Conservation (phyloP, 2,113 vertebrate species). For the Dromas ardeola region DNA sequence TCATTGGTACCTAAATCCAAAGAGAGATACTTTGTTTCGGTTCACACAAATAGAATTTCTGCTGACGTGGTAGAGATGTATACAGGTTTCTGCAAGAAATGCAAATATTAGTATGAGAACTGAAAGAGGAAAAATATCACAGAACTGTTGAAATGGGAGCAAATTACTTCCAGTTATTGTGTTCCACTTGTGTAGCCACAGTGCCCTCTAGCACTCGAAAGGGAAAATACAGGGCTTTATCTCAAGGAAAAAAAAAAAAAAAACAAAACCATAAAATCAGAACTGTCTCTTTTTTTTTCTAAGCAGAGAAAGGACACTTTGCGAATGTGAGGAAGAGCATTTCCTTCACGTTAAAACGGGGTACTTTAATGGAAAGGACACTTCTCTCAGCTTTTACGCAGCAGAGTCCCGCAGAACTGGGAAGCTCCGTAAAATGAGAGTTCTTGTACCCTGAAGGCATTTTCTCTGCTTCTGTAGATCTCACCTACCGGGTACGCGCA, state of each 20-base stretch:
- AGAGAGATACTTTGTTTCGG: not conserved
- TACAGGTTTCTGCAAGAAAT: constrained; percentile 44
- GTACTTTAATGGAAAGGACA: not conserved
- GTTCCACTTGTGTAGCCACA: constrained; percentile 36
- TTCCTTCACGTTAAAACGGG: not conserved
- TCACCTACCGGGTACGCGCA: not conserved
- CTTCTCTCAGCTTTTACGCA: not conserved
- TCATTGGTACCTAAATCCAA: not conserved
- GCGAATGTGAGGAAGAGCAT: not conserved
- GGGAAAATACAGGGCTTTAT: not conserved
- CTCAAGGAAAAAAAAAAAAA: not conserved
- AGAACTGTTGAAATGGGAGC: constrained; percentile 17
- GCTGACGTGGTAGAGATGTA: constrained; percentile 17
- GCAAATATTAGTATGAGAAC: constrained; percentile 62
- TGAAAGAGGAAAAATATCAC: constrained; percentile 29
- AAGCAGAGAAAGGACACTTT: not conserved
- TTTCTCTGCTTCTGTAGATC: not conserved
- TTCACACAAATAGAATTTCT: constrained; percentile 23
- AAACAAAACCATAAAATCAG: not conserved
- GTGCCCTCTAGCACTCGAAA: constrained; percentile 60
- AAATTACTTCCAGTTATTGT: not conserved
- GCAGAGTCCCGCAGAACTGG: not conserved
- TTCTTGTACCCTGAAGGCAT: not conserved
- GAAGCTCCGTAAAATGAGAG: not conserved
- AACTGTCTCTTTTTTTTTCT: not conserved